A percentile compares a stretch with the other conserved stretches of the same genome.
These are phyloP conservation scores for Drosophila flavopinicola DNA, from an alignment of 2,888 invertebrate genomes.

Conservation along the genomic window DNA sequence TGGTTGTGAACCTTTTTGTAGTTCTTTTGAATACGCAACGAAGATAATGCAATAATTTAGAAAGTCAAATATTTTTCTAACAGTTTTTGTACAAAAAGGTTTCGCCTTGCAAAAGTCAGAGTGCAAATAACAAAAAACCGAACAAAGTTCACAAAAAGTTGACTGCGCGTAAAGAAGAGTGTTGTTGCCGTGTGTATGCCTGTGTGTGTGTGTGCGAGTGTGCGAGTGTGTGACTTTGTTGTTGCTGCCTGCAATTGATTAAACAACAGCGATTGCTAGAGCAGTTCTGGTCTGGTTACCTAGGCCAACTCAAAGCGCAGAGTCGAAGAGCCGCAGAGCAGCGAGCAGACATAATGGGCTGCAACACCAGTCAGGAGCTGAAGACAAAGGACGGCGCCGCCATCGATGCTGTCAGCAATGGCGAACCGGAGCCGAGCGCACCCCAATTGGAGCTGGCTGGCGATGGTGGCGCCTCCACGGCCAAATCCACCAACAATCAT, in stretches of 20 bases:
- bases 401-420: constrained; percentile 66
- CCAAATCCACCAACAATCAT: constrained; percentile 66
- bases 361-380: constrained; percentile 87
- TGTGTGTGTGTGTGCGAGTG: constrained; percentile 13
- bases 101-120: constrained; percentile 48
- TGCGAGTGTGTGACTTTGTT: constrained; percentile 39
- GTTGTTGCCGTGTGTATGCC: constrained; percentile 12
- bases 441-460: constrained; percentile 63
- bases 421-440: constrained; percentile 61
- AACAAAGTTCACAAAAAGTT: constrained; percentile 32
- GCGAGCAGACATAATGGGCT: constrained; percentile 84
- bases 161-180: constrained; percentile 27
- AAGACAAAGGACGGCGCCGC: constrained; percentile 82
- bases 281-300: constrained; percentile 57
- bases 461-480: constrained; percentile 44
- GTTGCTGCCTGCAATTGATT: constrained; percentile 74
- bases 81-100: constrained; percentile 53
- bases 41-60: constrained; percentile 19
- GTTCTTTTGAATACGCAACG: constrained; percentile 45
- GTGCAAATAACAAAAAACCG: constrained; percentile 60
- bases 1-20: constrained; percentile 74
- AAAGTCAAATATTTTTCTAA: constrained; percentile 43
- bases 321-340: constrained; percentile 43
- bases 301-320: constrained; percentile 59
- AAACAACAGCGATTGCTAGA: constrained; percentile 68